Conservation (phyloP, 2,888 invertebrate genomes). For the Pheosia tremula region DNA sequence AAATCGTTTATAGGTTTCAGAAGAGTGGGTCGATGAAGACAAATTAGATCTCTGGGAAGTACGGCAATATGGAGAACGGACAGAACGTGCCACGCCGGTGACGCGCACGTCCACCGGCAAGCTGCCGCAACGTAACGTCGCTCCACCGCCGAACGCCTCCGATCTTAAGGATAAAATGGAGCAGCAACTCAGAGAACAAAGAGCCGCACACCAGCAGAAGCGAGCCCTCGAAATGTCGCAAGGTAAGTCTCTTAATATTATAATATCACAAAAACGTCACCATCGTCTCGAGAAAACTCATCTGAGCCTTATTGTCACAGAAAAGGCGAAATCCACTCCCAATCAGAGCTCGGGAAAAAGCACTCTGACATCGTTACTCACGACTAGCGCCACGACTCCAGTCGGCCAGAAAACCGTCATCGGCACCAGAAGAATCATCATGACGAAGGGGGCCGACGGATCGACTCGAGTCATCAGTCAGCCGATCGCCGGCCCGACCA, state of each 20-base stretch:
- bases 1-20: conserved; percentile 85
- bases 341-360: conserved; percentile 85
- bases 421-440: conserved; percentile 87
- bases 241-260: conserved; percentile 67
- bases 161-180: conserved; percentile 96
- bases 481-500: conserved; percentile 75
- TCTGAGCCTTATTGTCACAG: conserved; percentile 62
- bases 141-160: conserved; percentile 86
- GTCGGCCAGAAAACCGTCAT: conserved; percentile 87
- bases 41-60: conserved; percentile 98
- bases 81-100: conserved; percentile 89
- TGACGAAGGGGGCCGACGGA: conserved; percentile 90
- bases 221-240: conserved; percentile 88
- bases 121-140: conserved; percentile 76
- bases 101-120: conserved; percentile 92
- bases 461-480: conserved; percentile 87
- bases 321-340: conserved; percentile 72
- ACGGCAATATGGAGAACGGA: conserved; percentile 93
- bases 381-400: conserved; percentile 73
- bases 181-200: conserved; percentile 93
- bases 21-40: conserved; percentile 98
- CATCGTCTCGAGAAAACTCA: background rate
- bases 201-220: conserved; percentile 96
- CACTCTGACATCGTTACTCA: conserved; percentile 87
- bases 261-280: background rate